Evolutionary conservation across 2,888 invertebrate genomes (phyloP).

Genomic region (Calephelis perditalis): DNA sequence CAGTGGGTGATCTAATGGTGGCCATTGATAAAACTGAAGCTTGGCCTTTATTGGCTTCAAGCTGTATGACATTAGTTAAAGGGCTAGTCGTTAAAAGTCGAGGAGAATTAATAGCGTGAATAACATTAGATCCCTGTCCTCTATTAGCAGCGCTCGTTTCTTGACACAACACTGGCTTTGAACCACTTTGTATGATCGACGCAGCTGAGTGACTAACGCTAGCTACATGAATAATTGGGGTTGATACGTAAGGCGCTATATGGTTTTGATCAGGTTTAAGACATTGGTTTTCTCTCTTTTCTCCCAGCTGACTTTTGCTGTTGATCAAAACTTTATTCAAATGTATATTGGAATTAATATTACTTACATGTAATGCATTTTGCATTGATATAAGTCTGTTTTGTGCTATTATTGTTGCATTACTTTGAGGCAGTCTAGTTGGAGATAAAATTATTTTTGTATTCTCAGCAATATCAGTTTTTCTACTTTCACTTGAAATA

Average conservation of each 20-base stretch:
- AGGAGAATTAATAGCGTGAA: constrained; percentile 58
- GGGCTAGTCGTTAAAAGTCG: constrained; percentile 52
- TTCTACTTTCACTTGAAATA: constrained; percentile 49
- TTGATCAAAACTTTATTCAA: constrained; percentile 61
- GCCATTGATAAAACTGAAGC: constrained; percentile 62
- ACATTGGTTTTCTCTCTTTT: constrained; percentile 53
- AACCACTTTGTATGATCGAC: constrained; percentile 53
- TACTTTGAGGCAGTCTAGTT: constrained; percentile 52
- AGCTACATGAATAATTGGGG: constrained; percentile 60
- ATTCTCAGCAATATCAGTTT: constrained; percentile 50
- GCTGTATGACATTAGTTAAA: constrained; percentile 52
- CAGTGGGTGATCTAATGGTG: constrained; percentile 51
- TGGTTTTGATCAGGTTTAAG: constrained; percentile 55
- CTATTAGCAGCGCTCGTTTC: constrained; percentile 47
- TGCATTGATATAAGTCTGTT: constrained; percentile 68
- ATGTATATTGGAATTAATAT: constrained; percentile 53
- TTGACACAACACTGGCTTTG: constrained; percentile 54
- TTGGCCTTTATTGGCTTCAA: constrained; percentile 53
- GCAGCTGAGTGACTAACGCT: constrained; percentile 48
- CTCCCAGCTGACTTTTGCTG: constrained; percentile 47
- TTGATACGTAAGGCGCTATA: constrained; percentile 40
- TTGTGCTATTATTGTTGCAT: constrained; percentile 64
- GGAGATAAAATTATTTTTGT: constrained; percentile 67
- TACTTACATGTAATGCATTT: constrained; percentile 55
- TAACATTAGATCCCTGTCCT: constrained; percentile 56